Evolutionary conservation across 1,140 invertebrate species (phyloP).

Genomic region (Musca domestica): DNA sequence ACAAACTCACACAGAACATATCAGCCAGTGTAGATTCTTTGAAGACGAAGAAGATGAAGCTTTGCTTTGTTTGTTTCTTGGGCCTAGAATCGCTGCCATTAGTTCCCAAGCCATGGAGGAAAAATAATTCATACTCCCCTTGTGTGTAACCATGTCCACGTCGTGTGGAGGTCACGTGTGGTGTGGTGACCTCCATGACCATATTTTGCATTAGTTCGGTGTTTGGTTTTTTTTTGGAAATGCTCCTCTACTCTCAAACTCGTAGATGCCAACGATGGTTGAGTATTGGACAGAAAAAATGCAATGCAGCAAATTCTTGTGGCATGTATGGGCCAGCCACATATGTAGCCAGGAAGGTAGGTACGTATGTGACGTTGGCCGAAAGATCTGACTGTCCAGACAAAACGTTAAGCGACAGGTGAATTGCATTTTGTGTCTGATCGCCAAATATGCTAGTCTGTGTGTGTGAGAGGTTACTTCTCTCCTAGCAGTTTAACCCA

Average conservation of each 20-base stretch:
- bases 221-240: not conserved
- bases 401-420: slow-evolving; percentile 16
- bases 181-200: slow-evolving; percentile 28
- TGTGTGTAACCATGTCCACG: not conserved
- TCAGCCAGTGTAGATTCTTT: not conserved
- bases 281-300: not conserved
- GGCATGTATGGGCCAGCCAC: not conserved
- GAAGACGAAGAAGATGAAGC: not conserved
- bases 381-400: not conserved
- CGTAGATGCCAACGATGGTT: not conserved
- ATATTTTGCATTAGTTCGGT: slow-evolving; percentile 27
- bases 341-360: not conserved
- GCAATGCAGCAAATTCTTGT: no score
- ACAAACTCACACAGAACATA: not conserved
- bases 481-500: no score
- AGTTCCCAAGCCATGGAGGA: slow-evolving; percentile 14
- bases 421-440: slow-evolving; percentile 10
- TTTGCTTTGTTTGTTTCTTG: not conserved
- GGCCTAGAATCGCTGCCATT: not conserved
- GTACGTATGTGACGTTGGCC: not conserved
- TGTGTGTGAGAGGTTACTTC: no score
- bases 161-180: slow-evolving; percentile 28
- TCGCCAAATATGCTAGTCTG: not conserved
- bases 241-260: not conserved
- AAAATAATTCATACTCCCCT: not conserved